These are phyloP conservation scores for Clamator glandarius DNA, from an alignment of 2,797 vertebrate species.

Conservation along the genomic window DNA sequence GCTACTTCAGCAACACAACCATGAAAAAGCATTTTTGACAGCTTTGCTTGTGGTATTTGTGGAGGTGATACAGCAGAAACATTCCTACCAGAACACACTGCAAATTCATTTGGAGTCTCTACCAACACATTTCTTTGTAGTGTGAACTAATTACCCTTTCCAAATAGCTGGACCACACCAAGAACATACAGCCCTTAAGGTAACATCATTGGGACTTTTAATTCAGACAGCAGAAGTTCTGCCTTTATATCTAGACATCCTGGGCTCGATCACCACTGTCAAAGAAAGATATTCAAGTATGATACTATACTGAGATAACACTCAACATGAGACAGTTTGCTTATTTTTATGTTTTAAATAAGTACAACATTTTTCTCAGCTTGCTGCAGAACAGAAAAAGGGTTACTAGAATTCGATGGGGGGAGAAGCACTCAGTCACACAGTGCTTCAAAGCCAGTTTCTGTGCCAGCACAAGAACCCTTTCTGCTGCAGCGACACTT, in stretches of 20 bases:
- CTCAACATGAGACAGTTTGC: not conserved
- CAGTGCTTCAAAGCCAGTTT: not conserved
- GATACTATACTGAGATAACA: rapidly evolving
- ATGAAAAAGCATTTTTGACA: not conserved
- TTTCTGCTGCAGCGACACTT: not conserved
- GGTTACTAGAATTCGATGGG: not conserved
- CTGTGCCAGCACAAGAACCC: not conserved
- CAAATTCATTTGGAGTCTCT: not conserved
- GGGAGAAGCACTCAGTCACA: not conserved
- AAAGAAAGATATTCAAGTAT: not conserved
- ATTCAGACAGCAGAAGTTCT: not conserved
- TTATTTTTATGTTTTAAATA: not conserved
- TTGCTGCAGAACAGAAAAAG: not conserved
- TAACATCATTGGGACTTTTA: not conserved
- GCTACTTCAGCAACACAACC: not conserved
- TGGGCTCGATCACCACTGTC: not conserved
- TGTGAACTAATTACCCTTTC: not conserved
- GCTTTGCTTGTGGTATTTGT: not conserved
- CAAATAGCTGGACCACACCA: not conserved
- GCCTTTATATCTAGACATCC: not conserved
- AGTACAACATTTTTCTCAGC: not conserved
- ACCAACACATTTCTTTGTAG: not conserved
- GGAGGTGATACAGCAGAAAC: not conserved
- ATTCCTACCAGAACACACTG: not conserved
- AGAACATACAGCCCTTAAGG: not conserved